Evolutionary conservation across 2,888 invertebrate genomes (phyloP), one percentile per base, ranked within the genome.

Genomic region (Netelia inedita): DNA sequence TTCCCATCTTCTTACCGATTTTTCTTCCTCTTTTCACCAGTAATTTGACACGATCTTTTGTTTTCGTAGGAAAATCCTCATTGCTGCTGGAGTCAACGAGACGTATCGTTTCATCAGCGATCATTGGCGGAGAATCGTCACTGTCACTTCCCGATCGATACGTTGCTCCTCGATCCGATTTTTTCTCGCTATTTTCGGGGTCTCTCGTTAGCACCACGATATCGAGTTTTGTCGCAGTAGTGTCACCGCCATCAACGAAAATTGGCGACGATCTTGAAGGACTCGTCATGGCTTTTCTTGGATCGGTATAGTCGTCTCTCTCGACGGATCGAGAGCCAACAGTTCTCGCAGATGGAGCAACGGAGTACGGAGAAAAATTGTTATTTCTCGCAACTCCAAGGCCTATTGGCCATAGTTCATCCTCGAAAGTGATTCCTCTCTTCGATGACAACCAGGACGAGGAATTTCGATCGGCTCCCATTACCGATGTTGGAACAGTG

Each of bases 351-450:
- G 73, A 28, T 28, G 63, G 23, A 11, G 79, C 76, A 10, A 72
- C 72, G 46, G 74, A 79, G 10, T 85, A 68, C 3, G 82, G 68
- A 46, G 76, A 46, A 75, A 85, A 75, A 55, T 84, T 69, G 43
- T 23, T 61, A 57, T 72, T 74, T 1, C 21, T 65, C 10, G 57
- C 50, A 1, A 57, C 21, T 1, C 73, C 63, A 5, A 79, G n/a
- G 46, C 75, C 80, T 9, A 66, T 69, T 0, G 83, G 74, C 87
- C 86, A 82, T 19, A 80, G 53, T 75, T 86, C 82, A 19, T 85
- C 81, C 14, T 86, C 78, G 28, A 86, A 80, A 79, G 87, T 86
- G 21, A 85, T 83, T 21, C 73, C 57, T 19, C 57, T 72, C 6
- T 61, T 55, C 53, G 46, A 35, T 23, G 74, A 19, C 11, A 71